These are phyloP conservation scores for Halcyon leucocephala DNA, from an alignment of 2,797 vertebrate species.

Conservation along the genomic window DNA sequence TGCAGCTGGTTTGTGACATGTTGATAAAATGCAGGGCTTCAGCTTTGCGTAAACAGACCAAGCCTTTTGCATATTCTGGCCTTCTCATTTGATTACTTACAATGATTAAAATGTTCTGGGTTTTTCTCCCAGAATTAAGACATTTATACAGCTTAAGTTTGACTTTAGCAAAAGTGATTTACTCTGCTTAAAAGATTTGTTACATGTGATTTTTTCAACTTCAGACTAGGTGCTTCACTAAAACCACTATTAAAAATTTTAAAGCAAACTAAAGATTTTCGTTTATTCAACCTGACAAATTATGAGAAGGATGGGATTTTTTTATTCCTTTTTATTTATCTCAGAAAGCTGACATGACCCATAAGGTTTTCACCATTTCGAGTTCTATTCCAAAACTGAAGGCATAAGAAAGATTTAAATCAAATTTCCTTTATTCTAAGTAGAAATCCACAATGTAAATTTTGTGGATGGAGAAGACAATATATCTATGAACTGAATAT, in stretches of 20 bases:
- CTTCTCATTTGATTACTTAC: neutral
- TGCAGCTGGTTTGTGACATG: conserved; percentile 32
- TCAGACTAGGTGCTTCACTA: neutral
- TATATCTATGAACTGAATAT: neutral
- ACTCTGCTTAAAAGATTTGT: neutral
- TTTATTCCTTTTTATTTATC: neutral
- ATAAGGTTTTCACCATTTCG: neutral
- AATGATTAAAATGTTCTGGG: neutral
- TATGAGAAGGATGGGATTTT: neutral
- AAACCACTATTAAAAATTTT: neutral
- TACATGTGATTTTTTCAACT: neutral
- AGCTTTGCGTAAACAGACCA: neutral
- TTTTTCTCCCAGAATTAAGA: neutral
- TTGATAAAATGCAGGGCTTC: conserved; percentile 42
- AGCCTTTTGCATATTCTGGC: neutral
- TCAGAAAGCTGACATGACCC: accelerated
- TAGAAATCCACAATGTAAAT: neutral
- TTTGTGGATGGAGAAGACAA: neutral
- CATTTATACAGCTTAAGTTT: neutral
- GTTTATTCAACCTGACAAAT: neutral
- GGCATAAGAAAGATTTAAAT: neutral
- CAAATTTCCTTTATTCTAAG: neutral
- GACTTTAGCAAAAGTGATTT: conserved; percentile 3
- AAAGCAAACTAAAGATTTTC: neutral
- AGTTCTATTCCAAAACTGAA: neutral